A percentile compares a stretch with the other conserved stretches of the same genome.
These are phyloP conservation scores for Typhlichthys subterraneus DNA, from an alignment of 2,797 vertebrate species.

Conservation along the genomic window DNA sequence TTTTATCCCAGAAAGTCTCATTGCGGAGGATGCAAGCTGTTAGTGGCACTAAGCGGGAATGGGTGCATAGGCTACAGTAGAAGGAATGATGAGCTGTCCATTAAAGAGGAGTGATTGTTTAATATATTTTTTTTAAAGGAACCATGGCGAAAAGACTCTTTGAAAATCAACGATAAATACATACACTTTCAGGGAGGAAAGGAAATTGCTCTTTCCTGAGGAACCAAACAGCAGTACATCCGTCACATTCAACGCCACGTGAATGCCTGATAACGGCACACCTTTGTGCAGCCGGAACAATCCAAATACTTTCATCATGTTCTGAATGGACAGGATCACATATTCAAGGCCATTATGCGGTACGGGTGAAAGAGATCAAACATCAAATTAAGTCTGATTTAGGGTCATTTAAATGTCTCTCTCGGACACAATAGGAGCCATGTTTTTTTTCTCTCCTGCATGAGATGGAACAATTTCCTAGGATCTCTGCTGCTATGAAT, in stretches of 20 bases:
- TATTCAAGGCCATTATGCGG: constrained; percentile 68
- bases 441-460: constrained; percentile 24
- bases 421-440: constrained; percentile 55
- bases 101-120: constrained; percentile 26
- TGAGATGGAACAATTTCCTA: constrained; percentile 55
- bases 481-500: constrained; percentile 53
- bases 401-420: constrained; percentile 65
- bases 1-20: constrained; percentile 18
- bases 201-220: constrained; percentile 28
- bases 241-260: constrained; percentile 54
- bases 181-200: constrained; percentile 26
- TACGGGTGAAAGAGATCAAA: constrained; percentile 71
- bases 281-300: constrained; percentile 57
- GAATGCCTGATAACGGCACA: constrained; percentile 59
- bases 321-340: constrained; percentile 65
- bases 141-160: constrained; percentile 35
- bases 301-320: constrained; percentile 64
- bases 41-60: constrained; percentile 9
- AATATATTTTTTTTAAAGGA: constrained; percentile 27
- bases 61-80: background rate
- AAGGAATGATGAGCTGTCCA: constrained; percentile 6
- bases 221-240: constrained; percentile 43
- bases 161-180: constrained; percentile 30
- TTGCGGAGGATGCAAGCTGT: constrained; percentile 23
- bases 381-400: constrained; percentile 76